These are phyloP conservation scores for Oreochromis grahami DNA, from an alignment of 2,797 vertebrate species.

Conservation along the genomic window DNA sequence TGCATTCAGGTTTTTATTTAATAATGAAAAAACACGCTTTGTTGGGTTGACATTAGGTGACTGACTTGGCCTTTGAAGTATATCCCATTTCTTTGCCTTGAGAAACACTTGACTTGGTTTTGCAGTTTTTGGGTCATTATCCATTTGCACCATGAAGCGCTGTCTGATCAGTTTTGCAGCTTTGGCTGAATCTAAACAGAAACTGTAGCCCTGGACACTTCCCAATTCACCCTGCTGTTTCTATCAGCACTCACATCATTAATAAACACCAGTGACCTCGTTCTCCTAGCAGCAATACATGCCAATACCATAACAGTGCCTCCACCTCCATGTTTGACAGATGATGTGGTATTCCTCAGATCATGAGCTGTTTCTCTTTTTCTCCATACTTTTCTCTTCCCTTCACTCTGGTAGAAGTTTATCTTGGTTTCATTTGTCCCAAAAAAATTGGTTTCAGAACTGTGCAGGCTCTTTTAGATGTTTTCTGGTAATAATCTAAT, in stretches of 20 bases:
- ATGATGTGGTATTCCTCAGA: neutral
- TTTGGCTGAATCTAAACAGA: neutral
- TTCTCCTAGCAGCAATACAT: neutral
- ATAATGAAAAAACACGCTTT: neutral
- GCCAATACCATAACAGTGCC: neutral
- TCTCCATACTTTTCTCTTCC: neutral
- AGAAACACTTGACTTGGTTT: neutral
- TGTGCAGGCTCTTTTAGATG: neutral
- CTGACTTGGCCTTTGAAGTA: neutral
- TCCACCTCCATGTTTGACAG: neutral
- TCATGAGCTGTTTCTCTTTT: neutral
- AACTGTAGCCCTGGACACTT: neutral
- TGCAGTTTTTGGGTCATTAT: neutral
- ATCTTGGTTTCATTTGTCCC: neutral
- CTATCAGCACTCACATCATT: neutral
- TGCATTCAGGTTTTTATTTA: neutral
- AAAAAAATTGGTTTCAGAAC: neutral
- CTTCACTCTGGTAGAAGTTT: neutral
- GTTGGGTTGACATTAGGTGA: neutral
- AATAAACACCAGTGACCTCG: neutral
- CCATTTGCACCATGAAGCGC: neutral
- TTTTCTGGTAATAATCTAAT: neutral
- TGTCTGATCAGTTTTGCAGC: neutral
- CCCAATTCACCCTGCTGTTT: fast-evolving
- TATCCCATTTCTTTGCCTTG: neutral